These are phyloP conservation scores for Brachionus koreanus DNA, from an alignment of 1,140 invertebrate genomes.

Conservation along the genomic window DNA sequence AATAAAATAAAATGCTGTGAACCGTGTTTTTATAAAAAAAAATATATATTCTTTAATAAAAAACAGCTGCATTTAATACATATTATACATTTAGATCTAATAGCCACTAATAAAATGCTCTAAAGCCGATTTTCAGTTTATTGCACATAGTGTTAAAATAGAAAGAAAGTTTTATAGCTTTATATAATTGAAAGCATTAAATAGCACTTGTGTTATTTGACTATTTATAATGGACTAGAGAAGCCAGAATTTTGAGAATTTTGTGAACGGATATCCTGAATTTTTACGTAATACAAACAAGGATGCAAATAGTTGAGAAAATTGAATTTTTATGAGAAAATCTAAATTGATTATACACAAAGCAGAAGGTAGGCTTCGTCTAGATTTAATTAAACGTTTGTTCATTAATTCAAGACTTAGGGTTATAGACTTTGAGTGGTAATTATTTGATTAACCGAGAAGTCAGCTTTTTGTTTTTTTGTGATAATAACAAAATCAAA, in stretches of 20 bases:
- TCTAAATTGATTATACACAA: background rate
- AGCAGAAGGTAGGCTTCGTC: background rate
- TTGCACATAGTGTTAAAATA: background rate
- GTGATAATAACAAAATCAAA: background rate
- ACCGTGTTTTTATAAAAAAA: too few relatives aligned
- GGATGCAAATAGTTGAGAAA: background rate
- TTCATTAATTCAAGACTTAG: background rate
- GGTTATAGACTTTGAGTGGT: background rate
- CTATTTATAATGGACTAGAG: background rate
- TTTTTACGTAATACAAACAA: conserved; percentile 29
- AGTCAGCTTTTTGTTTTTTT: background rate
- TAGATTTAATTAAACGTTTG: background rate
- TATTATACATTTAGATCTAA: background rate
- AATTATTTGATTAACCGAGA: background rate
- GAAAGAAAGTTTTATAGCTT: background rate
- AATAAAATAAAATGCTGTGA: background rate
- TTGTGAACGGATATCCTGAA: conserved; percentile 16
- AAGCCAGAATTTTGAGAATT: conserved; percentile 7
- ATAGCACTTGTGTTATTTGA: background rate
- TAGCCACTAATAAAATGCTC: background rate
- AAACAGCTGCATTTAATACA: background rate
- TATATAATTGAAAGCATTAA: background rate
- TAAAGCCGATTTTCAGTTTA: background rate
- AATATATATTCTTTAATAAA: background rate
- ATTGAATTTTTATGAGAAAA: conserved; percentile 8